These are phyloP conservation scores for Aurelia coerulea DNA, from an alignment of 30 jellyfish, hydroid and myxozoan genomes.

Conservation along the genomic window DNA sequence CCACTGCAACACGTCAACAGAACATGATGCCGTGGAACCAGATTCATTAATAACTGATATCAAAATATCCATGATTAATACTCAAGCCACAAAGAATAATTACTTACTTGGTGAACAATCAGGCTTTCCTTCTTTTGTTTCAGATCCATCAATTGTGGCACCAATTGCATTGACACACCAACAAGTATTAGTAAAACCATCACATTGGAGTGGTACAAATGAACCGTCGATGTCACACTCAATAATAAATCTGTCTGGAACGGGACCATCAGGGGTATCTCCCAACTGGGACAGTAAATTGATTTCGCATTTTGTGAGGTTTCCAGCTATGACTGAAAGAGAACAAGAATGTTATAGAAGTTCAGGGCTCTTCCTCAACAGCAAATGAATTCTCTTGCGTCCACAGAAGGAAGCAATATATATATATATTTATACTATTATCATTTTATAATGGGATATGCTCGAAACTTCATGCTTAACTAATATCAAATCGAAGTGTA, in stretches of 20 bases:
- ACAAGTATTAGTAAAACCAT: conserved; percentile 57
- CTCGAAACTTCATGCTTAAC: too few species aligned
- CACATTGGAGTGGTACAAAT: conserved; percentile 61
- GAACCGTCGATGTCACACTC: conserved; percentile 76
- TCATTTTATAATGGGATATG: too few species aligned
- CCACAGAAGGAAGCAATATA: too few species aligned
- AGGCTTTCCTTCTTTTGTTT: conserved; percentile 48
- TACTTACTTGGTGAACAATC: conserved; percentile 59
- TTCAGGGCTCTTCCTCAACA: too few species aligned
- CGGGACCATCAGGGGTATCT: neutral
- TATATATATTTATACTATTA: too few species aligned
- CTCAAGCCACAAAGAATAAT: neutral
- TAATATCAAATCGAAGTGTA: too few species aligned
- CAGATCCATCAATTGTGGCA: conserved; percentile 45
- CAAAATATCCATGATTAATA: neutral
- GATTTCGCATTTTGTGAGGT: conserved; percentile 42
- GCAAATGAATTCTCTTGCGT: too few species aligned
- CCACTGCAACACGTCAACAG: too few species aligned
- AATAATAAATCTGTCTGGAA: conserved; percentile 41
- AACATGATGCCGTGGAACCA: too few species aligned
- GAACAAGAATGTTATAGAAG: too few species aligned
- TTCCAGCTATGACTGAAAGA: conserved; percentile 44
- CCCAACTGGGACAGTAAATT: neutral
- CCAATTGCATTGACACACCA: conserved; percentile 74
- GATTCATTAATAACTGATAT: too few species aligned